Evolutionary conservation across 2,888 invertebrate genomes (phyloP).

Genomic region (Latheticus oryzae): DNA sequence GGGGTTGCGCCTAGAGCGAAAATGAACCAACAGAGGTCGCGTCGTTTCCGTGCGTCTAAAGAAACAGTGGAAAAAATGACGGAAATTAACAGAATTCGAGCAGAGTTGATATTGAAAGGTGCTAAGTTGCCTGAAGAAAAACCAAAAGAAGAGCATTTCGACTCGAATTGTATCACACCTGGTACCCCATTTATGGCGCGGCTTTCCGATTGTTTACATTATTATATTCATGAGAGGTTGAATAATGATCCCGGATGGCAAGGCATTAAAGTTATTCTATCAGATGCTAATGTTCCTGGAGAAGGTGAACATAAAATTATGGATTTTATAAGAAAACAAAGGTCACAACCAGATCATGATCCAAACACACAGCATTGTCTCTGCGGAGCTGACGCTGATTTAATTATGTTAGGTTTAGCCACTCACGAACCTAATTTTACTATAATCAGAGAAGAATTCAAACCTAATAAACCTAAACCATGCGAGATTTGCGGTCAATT

Average conservation of each 20-base stretch:
- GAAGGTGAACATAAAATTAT: conserved; percentile 91
- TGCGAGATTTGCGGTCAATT: conserved; percentile 95
- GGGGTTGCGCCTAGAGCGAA: conserved; percentile 99
- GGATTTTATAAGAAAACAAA: conserved; percentile 97
- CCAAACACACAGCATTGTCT: conserved; percentile 98
- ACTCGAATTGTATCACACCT: conserved; percentile 99
- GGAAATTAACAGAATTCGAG: conserved; percentile 84
- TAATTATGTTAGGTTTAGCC: conserved; percentile 97
- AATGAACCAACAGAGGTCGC: conserved; percentile 99
- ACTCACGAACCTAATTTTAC: conserved; percentile 99
- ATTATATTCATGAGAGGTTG: conserved; percentile 88
- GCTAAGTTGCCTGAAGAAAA: conserved; percentile 86
- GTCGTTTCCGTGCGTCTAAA: conserved; percentile 96
- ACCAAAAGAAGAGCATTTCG: conserved; percentile 93
- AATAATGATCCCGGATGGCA: conserved; percentile 97
- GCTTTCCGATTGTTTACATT: conserved; percentile 85
- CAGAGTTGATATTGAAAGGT: conserved; percentile 79
- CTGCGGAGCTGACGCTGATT: conserved; percentile 98
- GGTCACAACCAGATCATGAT: conserved; percentile 94
- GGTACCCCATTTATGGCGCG: conserved; percentile 99
- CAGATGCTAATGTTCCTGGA: conserved; percentile 98
- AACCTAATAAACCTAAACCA: conserved; percentile 94
- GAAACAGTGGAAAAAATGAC: conserved; percentile 90
- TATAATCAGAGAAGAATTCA: conserved; percentile 98
- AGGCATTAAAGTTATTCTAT: conserved; percentile 89